phyloP scores from a whole-genome alignment of 2,888 invertebrate genomes.

The Xestia c-nigrum region DNA sequence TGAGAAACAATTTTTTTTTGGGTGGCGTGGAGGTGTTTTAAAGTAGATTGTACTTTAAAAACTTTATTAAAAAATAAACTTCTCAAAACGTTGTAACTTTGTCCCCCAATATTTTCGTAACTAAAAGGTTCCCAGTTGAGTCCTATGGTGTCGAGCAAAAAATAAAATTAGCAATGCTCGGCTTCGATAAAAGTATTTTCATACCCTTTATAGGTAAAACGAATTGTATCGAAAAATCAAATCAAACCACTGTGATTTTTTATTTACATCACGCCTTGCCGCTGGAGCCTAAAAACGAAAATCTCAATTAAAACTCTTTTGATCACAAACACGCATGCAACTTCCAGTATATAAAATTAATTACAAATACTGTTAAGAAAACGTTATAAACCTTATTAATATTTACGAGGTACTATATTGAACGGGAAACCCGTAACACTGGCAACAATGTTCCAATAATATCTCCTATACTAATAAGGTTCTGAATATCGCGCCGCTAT shows the following conservation, averaged over 20 bases:
- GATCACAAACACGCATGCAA: background rate
- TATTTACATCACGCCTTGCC: background rate
- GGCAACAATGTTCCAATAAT: slow-evolving; percentile 42
- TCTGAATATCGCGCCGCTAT: slow-evolving; percentile 37
- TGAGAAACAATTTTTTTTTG: no score
- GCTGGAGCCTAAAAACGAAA: background rate
- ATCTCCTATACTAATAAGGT: slow-evolving; percentile 33
- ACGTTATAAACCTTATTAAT: slow-evolving; percentile 26
- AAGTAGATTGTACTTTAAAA: no score
- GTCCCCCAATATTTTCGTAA: no score
- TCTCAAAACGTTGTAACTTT: no score
- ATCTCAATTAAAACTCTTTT: background rate
- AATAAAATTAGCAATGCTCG: no score
- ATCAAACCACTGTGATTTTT: background rate
- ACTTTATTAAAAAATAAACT: no score
- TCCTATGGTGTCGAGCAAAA: no score
- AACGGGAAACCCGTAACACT: slow-evolving; percentile 12
- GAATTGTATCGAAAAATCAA: background rate
- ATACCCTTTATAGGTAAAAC: background rate
- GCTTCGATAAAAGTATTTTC: no score
- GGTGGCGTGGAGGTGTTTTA: no score
- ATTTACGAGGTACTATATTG: slow-evolving; percentile 12
- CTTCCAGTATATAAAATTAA: background rate
- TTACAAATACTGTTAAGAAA: slow-evolving; percentile 10
- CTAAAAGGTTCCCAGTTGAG: no score